Percentiles rank a stretch among this genome's conserved stretches.
Conservation (phyloP, 2,113 vertebrate species). For the Coturnix japonica region DNA sequence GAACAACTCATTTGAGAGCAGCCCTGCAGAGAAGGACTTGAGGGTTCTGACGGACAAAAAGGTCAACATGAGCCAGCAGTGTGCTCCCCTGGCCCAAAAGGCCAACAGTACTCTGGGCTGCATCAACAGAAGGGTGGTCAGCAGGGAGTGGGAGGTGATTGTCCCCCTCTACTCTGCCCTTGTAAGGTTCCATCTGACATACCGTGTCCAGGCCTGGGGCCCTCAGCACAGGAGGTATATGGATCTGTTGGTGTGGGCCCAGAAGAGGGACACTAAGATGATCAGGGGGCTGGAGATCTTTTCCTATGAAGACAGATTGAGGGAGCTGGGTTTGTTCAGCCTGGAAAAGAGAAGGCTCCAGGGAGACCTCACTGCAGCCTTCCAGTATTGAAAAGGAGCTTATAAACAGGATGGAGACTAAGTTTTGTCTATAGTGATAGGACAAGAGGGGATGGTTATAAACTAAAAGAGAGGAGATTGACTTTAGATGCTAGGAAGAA, state of each 20-base stretch:
- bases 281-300: not conserved
- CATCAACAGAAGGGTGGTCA: not conserved
- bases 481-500: not conserved
- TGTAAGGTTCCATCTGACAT: not conserved
- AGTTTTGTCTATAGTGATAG: not conserved
- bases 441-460: not conserved
- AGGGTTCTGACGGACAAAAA: not conserved
- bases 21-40: not conserved
- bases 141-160: no score
- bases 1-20: not conserved
- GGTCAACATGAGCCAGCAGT: not conserved
- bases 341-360: not conserved
- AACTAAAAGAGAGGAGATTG: not conserved
- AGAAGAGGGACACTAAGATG: not conserved
- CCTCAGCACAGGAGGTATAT: not conserved
- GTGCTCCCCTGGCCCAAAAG: not conserved
- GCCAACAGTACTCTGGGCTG: not conserved
- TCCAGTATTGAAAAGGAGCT: not conserved
- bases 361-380: not conserved
- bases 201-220: not conserved
- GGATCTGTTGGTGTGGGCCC: not conserved
- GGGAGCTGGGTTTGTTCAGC: not conserved
- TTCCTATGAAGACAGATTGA: not conserved
- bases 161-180: no score
- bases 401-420: not conserved